Evolutionary conservation across 1,140 invertebrate species (phyloP), one percentile per base, ranked within the genome.

Genomic region (Drosophila takahashii): DNA sequence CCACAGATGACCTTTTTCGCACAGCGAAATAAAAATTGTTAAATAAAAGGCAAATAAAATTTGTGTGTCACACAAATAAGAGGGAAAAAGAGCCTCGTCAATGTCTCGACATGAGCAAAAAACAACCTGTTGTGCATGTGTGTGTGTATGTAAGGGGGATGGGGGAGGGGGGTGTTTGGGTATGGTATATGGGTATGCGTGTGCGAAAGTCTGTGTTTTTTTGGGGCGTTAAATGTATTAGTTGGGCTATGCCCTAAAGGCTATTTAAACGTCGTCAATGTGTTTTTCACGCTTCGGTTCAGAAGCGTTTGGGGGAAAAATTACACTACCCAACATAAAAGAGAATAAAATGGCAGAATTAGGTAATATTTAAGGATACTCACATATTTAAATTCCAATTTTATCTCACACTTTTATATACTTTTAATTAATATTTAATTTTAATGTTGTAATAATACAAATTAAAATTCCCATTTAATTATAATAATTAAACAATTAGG

Each of bases 31-130:
- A 86, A 86, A 85, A 86, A 87, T 86, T 86, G 81, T 81, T 86
- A 86, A 86, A 86, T 86, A 86, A 86, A 86, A 87, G 83, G 69
- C 74, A 75, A 86, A 86, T 86, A 87, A 86, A 81, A 86, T 76
- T 70, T 86, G 74, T 86, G 81, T 67, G 69, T 78, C 81, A 78
- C 59, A 86, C 72, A 76, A 76, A 67, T 76, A 47, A 52, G 52
- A 48, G 58, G 62, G 45, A 60, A 72, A 62, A 66, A 29, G 51
- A 66, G 48, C 64, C 74, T 75, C 54, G 54, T 79, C 79, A 83
- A 78, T 64, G 79, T 70, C 37, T 69, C 45, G 66, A 70, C 59
- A 57, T 47, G 26, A 22, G 34, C 37, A 67, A 70, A 65, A 70
- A 67, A 56, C 81, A 86, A 86, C 81, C 81, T 86, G 81, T 86